phyloP scores from a whole-genome alignment of 2,888 invertebrate species.

The Herminia tarsipennalis region DNA sequence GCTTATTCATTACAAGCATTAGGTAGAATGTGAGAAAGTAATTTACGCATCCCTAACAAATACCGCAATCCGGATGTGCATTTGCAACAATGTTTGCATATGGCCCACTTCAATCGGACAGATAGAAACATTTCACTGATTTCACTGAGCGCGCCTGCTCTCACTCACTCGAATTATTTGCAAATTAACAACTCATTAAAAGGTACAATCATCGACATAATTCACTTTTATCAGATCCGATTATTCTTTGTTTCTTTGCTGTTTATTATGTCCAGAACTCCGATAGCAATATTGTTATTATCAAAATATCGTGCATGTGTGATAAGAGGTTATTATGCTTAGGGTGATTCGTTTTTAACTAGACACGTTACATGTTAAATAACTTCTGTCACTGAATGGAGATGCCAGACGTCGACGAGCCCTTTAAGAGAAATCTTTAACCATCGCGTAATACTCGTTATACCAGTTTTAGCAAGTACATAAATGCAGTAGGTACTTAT shows the following conservation, averaged over 20 bases:
- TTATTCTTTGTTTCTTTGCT: too few relatives aligned
- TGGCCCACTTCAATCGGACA: constrained; percentile 34
- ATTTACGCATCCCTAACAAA: constrained; percentile 30
- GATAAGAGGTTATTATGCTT: too few relatives aligned
- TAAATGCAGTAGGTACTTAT: constrained; percentile 12
- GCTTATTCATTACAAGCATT: not conserved
- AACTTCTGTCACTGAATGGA: too few relatives aligned
- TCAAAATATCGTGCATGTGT: too few relatives aligned
- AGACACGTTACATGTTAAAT: too few relatives aligned
- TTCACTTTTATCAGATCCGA: too few relatives aligned
- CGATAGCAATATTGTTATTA: too few relatives aligned
- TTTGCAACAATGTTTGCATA: constrained; percentile 37
- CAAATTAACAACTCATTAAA: constrained; percentile 16
- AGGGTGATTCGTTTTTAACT: too few relatives aligned
- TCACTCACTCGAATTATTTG: constrained; percentile 28
- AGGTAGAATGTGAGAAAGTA: constrained; percentile 4
- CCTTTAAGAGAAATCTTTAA: constrained; percentile 37
- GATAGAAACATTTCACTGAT: constrained; percentile 43
- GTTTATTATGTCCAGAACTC: too few relatives aligned
- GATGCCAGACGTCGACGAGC: too few relatives aligned
- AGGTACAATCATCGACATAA: too few relatives aligned
- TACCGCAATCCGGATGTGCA: constrained; percentile 39
- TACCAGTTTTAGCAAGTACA: constrained; percentile 35
- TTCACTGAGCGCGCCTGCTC: constrained; percentile 27
- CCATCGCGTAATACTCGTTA: constrained; percentile 16